Evolutionary conservation across 2,888 invertebrate genomes (phyloP), one percentile per base, ranked within the genome.

Genomic region (Ectemnius continuus): DNA sequence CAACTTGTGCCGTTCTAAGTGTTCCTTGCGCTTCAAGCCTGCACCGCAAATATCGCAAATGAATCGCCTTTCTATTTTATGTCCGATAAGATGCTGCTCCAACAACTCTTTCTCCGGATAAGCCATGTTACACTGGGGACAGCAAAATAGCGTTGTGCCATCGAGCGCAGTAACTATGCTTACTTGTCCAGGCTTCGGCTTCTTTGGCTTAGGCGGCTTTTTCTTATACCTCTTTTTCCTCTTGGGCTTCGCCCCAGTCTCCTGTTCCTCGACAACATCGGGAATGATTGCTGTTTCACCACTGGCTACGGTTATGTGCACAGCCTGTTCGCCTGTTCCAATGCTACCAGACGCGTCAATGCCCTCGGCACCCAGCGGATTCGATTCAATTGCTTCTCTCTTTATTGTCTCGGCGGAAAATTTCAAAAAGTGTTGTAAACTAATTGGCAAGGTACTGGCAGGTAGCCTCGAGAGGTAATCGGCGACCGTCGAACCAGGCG

Each of bases 181-280:
- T 16, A 96, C 95, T 89, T 95, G 95, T 0, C 96, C 96, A 0
- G 95, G 96, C 91, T 95, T 94, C n/a, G 95, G 95, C 80, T 94
- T 94, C 86, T 95, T 94, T 0, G 95, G 95, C 88, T 95, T 95
- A 1, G 95, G 94, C 0, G 95, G 94, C 89, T 96, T 96, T 91
- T 96, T 96, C 92, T 95, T 95, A 91, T 95, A 95, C 85, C 95
- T 95, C 92, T 95, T 95, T 92, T 95, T 96, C 88, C 95, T 95
- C 86, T 95, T 95, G 4, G 91, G 90, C 70, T 91, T 92, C 6
- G 87, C 84, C 0, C 89, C 90, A 0, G 90, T 81, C 56, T 91
- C 91, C 4, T 89, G 85, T 48, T 87, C 88, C 13, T 89, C 88
- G 0, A 88, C 87, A 0, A 91, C 88, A n/a, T 92, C 91, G 1